Evolutionary conservation across 2,113 vertebrate species (phyloP).

Genomic region (Arenaria interpres): DNA sequence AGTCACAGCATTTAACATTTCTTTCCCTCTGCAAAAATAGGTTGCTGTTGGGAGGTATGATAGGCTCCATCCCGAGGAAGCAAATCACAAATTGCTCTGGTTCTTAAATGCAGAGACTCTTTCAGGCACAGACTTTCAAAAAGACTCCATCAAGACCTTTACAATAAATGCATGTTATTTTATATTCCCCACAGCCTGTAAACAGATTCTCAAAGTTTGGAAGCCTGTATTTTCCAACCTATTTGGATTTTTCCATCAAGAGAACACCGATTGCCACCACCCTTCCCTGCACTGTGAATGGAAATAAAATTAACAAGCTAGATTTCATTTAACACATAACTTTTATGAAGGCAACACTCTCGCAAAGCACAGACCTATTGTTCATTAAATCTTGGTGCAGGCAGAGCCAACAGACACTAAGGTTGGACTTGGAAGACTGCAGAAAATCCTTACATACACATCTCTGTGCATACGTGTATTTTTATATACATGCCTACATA

Average conservation of each 20-base stretch:
- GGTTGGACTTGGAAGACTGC: neutral
- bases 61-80: neutral
- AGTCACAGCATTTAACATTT: neutral
- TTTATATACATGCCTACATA: neutral
- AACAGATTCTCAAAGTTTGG: neutral
- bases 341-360: neutral
- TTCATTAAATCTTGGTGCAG: neutral
- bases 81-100: neutral
- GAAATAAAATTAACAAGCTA: neutral
- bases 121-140: neutral
- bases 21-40: neutral
- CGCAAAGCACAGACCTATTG: neutral
- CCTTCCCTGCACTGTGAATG: neutral
- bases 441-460: neutral
- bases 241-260: neutral
- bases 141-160: neutral
- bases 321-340: neutral
- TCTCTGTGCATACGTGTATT: rapidly evolving
- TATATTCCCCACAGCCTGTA: neutral
- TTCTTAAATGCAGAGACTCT: neutral
- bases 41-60: neutral
- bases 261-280: neutral
- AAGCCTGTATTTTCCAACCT: neutral
- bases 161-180: conserved; percentile 2
- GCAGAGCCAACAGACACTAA: neutral